Evolutionary conservation across 2,888 invertebrate genomes (phyloP), one percentile per base, ranked within the genome.

Genomic region (Mesodorylaimus sp.): DNA sequence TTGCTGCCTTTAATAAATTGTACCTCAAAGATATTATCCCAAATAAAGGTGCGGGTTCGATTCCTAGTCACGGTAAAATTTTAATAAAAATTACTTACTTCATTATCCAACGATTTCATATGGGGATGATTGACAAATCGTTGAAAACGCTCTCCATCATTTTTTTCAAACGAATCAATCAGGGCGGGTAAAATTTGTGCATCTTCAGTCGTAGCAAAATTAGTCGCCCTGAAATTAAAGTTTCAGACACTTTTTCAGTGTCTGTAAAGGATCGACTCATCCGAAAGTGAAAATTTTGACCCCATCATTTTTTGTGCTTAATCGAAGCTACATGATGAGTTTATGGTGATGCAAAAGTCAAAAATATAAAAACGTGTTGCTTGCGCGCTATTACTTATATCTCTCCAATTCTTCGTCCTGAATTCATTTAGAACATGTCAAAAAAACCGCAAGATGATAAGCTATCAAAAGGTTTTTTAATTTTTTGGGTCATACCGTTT

Each of bases 31-130:
- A n/a, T n/a, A n/a, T n/a, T n/a, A n/a, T n/a, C n/a, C n/a, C n/a
- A n/a, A n/a, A n/a, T n/a, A n/a, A n/a, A n/a, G n/a, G n/a, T n/a
- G n/a, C n/a, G n/a, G n/a, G n/a, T n/a, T n/a, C n/a, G n/a, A n/a
- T n/a, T n/a, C n/a, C n/a, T n/a, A n/a, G n/a, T n/a, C n/a, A n/a
- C n/a, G n/a, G n/a, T n/a, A n/a, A n/a, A n/a, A n/a, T n/a, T n/a
- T n/a, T 42, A 7, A 42, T n/a, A 42, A 42, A 42, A 13, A 13
- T 13, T 13, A 42, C 42, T 10, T 54, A 68, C 68, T 45, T 62
- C 64, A 56, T 67, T 67, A 51, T 68, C 68, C 61, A 67, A 60
- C 55, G 61, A 65, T 56, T 62, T 64, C 52, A 68, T 62, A 42
- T 65, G 59, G 2, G 68, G 66, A 43, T 58, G 53, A 26, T 58